phyloP scores from a whole-genome alignment of 1,140 invertebrate genomes.

The Gerris buenoi region DNA sequence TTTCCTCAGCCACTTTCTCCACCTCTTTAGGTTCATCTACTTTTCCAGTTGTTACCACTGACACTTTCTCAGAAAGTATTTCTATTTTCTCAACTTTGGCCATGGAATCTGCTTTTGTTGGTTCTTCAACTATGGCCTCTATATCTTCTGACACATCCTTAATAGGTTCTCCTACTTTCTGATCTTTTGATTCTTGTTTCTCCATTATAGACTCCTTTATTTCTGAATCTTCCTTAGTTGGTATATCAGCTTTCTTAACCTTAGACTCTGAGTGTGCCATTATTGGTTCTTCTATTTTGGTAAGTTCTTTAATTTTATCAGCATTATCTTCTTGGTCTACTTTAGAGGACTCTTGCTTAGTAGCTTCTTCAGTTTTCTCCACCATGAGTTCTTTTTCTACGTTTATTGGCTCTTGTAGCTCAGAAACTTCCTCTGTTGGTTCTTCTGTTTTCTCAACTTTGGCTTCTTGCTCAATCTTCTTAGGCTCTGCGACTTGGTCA shows the following conservation, averaged over 20 bases:
- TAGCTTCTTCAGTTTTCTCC: neutral
- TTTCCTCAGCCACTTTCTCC: neutral
- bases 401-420: neutral
- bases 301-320: slow-evolving; percentile 1
- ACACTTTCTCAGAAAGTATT: too few species aligned
- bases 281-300: too few species aligned
- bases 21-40: neutral
- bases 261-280: too few species aligned
- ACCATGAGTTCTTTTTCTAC: neutral
- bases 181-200: neutral
- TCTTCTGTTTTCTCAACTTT: neutral
- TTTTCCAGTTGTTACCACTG: too few species aligned
- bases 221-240: too few species aligned
- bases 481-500: neutral
- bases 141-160: too few species aligned
- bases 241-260: too few species aligned
- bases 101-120: too few species aligned
- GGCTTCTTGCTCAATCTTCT: neutral
- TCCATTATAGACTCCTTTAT: neutral
- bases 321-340: slow-evolving; percentile 7
- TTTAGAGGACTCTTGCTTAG: neutral
- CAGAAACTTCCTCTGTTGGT: neutral
- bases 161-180: too few species aligned
- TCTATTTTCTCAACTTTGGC: too few species aligned
- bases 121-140: too few species aligned